A percentile compares a stretch with the other conserved stretches of the same genome.
These are phyloP conservation scores for Tholera decimalis DNA, from an alignment of 2,888 invertebrate genomes.

Conservation along the genomic window DNA sequence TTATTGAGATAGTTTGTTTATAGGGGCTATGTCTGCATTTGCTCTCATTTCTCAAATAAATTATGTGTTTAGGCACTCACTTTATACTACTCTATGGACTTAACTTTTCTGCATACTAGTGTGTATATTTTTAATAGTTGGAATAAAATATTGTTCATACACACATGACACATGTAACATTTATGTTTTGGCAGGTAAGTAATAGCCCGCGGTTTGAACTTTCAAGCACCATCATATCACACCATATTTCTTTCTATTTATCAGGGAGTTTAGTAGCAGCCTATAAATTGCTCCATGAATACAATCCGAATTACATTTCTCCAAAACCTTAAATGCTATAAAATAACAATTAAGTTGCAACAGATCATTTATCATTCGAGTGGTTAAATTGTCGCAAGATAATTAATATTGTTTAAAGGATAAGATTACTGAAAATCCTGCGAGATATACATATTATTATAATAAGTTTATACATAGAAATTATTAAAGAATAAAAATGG, in stretches of 20 bases:
- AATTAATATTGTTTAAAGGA: background rate
- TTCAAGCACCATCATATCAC: slow-evolving; percentile 39
- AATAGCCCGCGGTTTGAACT: background rate
- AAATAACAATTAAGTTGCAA: slow-evolving; percentile 7
- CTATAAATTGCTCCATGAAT: slow-evolving; percentile 7
- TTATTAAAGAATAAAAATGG: background rate
- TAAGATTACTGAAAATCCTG: background rate
- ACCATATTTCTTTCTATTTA: slow-evolving; percentile 1
- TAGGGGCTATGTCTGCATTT: slow-evolving; percentile 11
- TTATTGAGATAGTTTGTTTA: too few relatives aligned
- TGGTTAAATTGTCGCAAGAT: background rate
- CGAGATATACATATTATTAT: slow-evolving; percentile 1
- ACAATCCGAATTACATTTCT: slow-evolving; percentile 4
- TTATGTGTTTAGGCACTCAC: slow-evolving; percentile 31
- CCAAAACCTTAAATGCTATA: slow-evolving; percentile 2
- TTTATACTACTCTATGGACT: slow-evolving; percentile 5
- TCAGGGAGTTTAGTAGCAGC: slow-evolving; percentile 18
- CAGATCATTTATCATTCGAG: slow-evolving; percentile 45
- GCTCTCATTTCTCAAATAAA: slow-evolving; percentile 21
- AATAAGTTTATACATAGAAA: background rate
- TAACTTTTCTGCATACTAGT: background rate
- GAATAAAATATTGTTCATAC: background rate
- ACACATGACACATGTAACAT: slow-evolving; percentile 19
- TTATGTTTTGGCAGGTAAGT: slow-evolving; percentile 4
- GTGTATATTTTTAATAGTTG: slow-evolving; percentile 4